Evolutionary conservation across 2,113 vertebrate species (phyloP).

Genomic region (Dendrocopos noguchii): DNA sequence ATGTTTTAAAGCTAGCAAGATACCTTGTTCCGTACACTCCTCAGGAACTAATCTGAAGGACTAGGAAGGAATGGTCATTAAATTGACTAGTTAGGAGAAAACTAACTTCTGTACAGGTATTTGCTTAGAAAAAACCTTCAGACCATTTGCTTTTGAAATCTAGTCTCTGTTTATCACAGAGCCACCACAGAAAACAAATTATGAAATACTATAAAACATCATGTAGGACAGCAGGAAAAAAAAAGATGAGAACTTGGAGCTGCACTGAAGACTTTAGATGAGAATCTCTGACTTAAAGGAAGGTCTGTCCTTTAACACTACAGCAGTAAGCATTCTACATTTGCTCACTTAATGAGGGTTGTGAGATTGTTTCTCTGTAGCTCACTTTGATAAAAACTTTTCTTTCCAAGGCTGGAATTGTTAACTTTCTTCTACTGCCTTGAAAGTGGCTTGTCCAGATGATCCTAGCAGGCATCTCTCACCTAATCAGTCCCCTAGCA

Average conservation of each 20-base stretch:
- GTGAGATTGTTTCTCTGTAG: neutral
- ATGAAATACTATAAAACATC: neutral
- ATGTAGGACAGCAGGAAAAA: neutral
- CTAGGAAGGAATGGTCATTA: neutral
- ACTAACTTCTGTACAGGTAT: neutral
- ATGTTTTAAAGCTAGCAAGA: neutral
- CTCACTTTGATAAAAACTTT: neutral
- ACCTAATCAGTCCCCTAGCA: slow-evolving; percentile 13
- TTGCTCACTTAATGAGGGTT: neutral
- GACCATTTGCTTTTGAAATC: neutral
- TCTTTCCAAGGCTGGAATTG: neutral
- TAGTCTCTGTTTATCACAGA: neutral
- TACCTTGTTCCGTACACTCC: rapidly evolving
- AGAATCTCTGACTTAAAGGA: neutral
- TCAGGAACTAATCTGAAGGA: neutral
- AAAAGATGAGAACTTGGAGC: neutral
- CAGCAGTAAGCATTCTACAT: neutral
- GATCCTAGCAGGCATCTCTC: neutral
- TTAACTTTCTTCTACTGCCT: neutral
- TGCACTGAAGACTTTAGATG: neutral
- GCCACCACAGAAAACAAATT: neutral
- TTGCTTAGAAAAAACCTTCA: neutral
- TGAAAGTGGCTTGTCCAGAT: neutral
- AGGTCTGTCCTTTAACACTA: neutral
- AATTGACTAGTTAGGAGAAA: neutral